Evolutionary conservation across 1,140 invertebrate species (phyloP), one percentile per base, ranked within the genome.

Genomic region (Polyergus mexicanus): DNA sequence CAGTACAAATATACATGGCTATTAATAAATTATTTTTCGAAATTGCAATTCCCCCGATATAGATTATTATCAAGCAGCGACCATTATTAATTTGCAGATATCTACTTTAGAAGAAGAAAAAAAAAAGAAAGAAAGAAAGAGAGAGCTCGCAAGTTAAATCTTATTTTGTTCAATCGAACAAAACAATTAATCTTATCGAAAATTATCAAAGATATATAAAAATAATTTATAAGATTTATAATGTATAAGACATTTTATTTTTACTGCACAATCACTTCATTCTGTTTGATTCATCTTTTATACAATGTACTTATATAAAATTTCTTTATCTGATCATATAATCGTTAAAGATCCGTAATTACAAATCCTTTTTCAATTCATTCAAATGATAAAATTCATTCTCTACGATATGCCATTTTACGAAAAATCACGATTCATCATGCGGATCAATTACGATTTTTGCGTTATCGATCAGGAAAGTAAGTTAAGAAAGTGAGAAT

Each of bases 21-120:
- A 81, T 81, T 81, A 72, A 47, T 72, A 47, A 72, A 35, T 74
- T 74, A 60, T 83, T 83, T 83, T 72, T 83, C 1, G 2, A 74
- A 28, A 83, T 72, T 19, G 10, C 7, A 13, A 0, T 11, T 0
- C 22, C 32, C 32, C 32, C 32, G 68, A 83, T 83, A 71, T 71
- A 60, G 19, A 47, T 62, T 35, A 22, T 16, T 72, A 74, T 83
- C 78, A 58, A 68, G 5, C 22, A 5, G 4, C 28, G 25, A 35
- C 19, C 11, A n/a, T 81, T 44, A 11, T 72, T 83, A 74, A 72
- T 83, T 83, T 44, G 44, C 25, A 71, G 32, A 58, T 83, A 74
- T 60, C 56, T 38, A 16, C n/a, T 58, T 47, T 25, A 71, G 1
- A 16, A 47, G 3, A 44, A 11, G 13, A 13, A 16, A 28, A 28